Percentiles rank a stretch among this genome's conserved stretches.
Conservation (phyloP, 2,797 vertebrate species). For the Pseudotriccus pelzelni region DNA sequence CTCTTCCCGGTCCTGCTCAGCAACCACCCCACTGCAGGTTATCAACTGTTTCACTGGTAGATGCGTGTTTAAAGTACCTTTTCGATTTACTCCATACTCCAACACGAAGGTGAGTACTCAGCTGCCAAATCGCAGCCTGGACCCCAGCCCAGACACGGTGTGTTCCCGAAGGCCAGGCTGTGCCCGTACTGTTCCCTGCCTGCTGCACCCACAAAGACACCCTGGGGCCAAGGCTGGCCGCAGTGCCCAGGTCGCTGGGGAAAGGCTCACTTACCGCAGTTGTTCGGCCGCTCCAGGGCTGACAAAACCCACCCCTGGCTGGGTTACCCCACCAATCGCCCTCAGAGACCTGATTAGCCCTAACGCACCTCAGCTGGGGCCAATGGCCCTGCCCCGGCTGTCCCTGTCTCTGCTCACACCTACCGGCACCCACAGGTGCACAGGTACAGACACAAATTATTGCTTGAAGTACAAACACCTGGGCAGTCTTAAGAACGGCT, state of each 20-base stretch:
- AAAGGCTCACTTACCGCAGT: neutral
- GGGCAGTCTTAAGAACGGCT: neutral
- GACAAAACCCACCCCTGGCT: fast-evolving
- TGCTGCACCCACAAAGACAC: neutral
- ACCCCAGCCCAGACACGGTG: fast-evolving
- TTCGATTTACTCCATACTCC: neutral
- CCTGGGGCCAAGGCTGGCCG: too few species aligned
- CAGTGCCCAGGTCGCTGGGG: fast-evolving
- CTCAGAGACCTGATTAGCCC: fast-evolving
- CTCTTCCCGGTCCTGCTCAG: neutral
- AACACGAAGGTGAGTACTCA: fast-evolving
- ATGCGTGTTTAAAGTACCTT: neutral
- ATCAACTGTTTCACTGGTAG: neutral
- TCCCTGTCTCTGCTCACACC: neutral
- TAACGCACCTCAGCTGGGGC: neutral
- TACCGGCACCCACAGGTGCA: neutral
- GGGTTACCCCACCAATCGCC: fast-evolving
- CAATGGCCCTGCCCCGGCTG: fast-evolving
- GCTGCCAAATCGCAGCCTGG: fast-evolving
- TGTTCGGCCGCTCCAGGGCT: neutral
- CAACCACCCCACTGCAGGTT: neutral
- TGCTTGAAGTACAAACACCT: neutral
- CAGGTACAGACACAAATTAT: fast-evolving
- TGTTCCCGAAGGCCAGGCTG: fast-evolving
- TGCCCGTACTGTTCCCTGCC: neutral